These are phyloP conservation scores for Pachliopta kotzebuea DNA, from an alignment of 2,888 invertebrate genomes.

Conservation along the genomic window DNA sequence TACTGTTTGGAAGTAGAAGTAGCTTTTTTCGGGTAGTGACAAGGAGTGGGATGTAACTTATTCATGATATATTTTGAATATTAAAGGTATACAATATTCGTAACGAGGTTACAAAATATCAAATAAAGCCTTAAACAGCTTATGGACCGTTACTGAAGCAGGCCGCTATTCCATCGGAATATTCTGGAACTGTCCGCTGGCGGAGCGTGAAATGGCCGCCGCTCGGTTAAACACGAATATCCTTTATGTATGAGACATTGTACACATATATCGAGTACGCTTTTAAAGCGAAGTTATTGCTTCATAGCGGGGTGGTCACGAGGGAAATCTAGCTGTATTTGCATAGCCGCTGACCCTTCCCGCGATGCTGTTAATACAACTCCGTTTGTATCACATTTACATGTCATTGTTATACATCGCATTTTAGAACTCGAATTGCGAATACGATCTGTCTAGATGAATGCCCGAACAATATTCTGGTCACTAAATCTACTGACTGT, in stretches of 20 bases:
- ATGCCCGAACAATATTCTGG: no score
- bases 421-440: constrained; percentile 61
- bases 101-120: constrained; percentile 10
- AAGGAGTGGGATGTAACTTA: not conserved
- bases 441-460: constrained; percentile 30
- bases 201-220: constrained; percentile 51
- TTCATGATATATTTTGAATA: not conserved
- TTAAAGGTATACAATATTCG: not conserved
- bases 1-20: no score
- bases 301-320: constrained; percentile 61
- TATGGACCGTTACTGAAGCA: constrained; percentile 38
- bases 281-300: constrained; percentile 48
- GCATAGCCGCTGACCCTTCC: constrained; percentile 65
- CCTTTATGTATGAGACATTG: constrained; percentile 45
- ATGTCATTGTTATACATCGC: constrained; percentile 67
- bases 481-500: no score
- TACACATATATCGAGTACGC: constrained; percentile 29
- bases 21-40: not conserved
- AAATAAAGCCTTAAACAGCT: constrained; percentile 24
- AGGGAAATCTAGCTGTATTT: constrained; percentile 70
- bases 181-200: constrained; percentile 37
- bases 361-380: constrained; percentile 54
- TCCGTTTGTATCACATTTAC: constrained; percentile 69
- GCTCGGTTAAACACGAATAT: constrained; percentile 53
- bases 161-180: constrained; percentile 30